These are phyloP conservation scores for Uropetala carovei DNA, from an alignment of 2,888 invertebrate genomes.

Conservation along the genomic window DNA sequence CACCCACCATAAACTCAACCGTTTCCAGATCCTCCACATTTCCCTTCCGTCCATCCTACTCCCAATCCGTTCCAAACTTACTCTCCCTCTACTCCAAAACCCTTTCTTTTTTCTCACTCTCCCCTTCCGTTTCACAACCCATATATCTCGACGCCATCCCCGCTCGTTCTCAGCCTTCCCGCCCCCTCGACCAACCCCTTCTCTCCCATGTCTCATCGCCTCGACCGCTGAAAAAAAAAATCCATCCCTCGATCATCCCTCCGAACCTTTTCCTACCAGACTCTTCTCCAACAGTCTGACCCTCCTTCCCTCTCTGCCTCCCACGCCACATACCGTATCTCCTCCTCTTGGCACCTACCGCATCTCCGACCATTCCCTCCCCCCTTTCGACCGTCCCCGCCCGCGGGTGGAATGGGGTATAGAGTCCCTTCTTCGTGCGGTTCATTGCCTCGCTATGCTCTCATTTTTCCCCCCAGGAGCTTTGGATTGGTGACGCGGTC, in stretches of 20 bases:
- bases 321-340: neutral
- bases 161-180: neutral
- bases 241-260: neutral
- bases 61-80: no score
- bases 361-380: neutral
- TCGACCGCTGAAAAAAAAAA: neutral
- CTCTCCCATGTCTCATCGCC: neutral
- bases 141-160: neutral
- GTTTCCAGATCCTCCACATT: neutral
- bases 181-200: neutral
- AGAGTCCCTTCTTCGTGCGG: neutral
- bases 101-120: neutral
- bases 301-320: neutral
- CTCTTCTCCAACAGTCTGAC: no score
- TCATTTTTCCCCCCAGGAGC: neutral
- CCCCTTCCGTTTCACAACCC: neutral
- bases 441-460: slow-evolving; percentile 2
- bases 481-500: neutral
- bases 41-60: neutral
- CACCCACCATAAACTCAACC: neutral
- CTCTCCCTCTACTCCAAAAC: neutral
- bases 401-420: neutral
- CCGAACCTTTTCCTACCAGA: neutral
- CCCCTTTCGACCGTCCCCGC: neutral
- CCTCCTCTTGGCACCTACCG: neutral